Percentiles rank a stretch among this genome's conserved stretches.
Conservation (phyloP, 2,113 vertebrate species). For the Albula goreensis region DNA sequence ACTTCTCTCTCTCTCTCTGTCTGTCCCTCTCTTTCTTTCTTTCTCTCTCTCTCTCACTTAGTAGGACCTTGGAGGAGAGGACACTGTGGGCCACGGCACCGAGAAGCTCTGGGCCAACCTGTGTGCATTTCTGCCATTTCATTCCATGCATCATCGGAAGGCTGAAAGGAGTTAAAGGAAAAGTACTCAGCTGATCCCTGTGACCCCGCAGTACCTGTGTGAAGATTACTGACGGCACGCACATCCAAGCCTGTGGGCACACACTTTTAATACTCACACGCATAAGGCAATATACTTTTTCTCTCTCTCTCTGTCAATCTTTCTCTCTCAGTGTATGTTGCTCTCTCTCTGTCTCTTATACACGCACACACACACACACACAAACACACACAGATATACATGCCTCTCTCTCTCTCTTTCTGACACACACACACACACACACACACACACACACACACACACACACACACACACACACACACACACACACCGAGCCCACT, state of each 20-base stretch:
- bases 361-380: constrained; percentile 18
- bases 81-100: not conserved
- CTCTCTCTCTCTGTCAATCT: too few relatives aligned
- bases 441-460: constrained; percentile 43
- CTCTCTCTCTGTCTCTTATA: constrained; percentile 22
- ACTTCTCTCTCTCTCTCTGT: not conserved
- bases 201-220: not conserved
- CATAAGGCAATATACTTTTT: not conserved
- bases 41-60: not conserved
- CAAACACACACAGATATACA: not conserved
- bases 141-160: not conserved
- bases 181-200: not conserved
- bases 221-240: not conserved
- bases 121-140: not conserved
- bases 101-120: not conserved
- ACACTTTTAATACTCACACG: not conserved
- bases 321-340: not conserved
- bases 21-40: not conserved
- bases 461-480: constrained; percentile 38
- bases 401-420: constrained; percentile 27
- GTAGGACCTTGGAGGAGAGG: too few relatives aligned
- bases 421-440: constrained; percentile 28
- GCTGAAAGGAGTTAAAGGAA: not conserved
- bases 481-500: constrained; percentile 27
- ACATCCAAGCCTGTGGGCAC: not conserved